These are phyloP conservation scores for Chromis chromis DNA, from an alignment of 2,797 vertebrate species.

Conservation along the genomic window DNA sequence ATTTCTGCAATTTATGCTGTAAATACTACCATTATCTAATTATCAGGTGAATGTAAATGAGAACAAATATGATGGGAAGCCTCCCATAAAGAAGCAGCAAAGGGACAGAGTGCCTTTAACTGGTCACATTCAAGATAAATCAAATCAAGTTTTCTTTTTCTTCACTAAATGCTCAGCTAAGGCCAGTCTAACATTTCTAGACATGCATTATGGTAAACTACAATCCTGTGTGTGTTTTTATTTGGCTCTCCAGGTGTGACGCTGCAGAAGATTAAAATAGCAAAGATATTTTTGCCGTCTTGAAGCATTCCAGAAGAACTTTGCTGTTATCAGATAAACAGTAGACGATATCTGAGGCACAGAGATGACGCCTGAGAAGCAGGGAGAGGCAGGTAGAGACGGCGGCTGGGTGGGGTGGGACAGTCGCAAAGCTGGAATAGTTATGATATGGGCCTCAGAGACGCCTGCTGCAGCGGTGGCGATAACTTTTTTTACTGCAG, in stretches of 20 bases:
- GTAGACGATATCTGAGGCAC: conserved; percentile 15
- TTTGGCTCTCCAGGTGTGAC: neutral
- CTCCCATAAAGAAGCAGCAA: too few relatives aligned
- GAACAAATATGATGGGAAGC: too few relatives aligned
- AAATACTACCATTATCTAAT: too few relatives aligned
- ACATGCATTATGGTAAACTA: too few relatives aligned
- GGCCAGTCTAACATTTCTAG: too few relatives aligned
- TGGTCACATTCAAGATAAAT: too few relatives aligned
- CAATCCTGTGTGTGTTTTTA: too few relatives aligned
- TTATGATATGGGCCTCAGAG: conserved; percentile 20
- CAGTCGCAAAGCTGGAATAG: neutral
- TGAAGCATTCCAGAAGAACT: conserved; percentile 9
- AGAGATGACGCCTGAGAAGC: conserved; percentile 29
- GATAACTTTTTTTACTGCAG: conserved; percentile 54
- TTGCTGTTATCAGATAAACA: conserved; percentile 30
- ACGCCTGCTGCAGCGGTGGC: conserved; percentile 35
- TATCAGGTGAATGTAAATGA: too few relatives aligned
- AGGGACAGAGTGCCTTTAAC: too few relatives aligned
- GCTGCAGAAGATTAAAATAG: neutral
- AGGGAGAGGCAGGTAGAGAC: neutral
- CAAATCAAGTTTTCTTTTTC: too few relatives aligned
- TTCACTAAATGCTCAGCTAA: too few relatives aligned
- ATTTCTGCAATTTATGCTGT: too few relatives aligned
- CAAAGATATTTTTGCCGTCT: conserved; percentile 8
- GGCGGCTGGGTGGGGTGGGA: neutral